Evolutionary conservation across 2,113 vertebrate genomes (phyloP).

Genomic region (human): DNA sequence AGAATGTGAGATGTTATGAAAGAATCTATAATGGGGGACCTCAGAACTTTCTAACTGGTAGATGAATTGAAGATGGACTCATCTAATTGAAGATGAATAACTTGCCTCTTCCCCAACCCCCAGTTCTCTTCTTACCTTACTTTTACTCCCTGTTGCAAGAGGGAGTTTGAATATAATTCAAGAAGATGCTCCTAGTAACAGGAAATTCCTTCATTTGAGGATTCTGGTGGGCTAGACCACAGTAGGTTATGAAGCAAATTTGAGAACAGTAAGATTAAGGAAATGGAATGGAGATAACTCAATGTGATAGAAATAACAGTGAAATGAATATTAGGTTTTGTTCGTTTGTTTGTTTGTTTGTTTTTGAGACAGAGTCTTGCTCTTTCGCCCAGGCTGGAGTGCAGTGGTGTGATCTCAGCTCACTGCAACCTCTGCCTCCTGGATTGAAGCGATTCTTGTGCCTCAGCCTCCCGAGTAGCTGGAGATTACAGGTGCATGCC

Average conservation of each 20-base stretch:
- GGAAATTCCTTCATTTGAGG: constrained; percentile 18
- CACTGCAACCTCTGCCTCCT: too few species aligned
- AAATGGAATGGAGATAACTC: neutral
- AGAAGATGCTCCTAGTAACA: neutral
- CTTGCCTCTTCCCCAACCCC: too few species aligned
- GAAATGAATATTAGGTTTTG: neutral
- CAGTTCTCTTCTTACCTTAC: neutral
- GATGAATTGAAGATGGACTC: neutral
- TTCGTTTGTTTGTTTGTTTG: too few species aligned
- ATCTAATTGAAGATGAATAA: neutral
- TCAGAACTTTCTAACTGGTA: neutral
- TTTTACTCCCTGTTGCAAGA: neutral
- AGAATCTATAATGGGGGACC: neutral
- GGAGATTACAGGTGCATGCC: too few species aligned
- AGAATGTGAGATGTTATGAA: neutral
- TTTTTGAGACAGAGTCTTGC: too few species aligned
- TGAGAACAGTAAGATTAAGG: neutral
- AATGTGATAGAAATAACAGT: neutral
- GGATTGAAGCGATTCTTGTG: too few species aligned
- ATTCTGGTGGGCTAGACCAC: neutral
- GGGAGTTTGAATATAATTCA: neutral
- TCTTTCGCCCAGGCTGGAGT: too few species aligned
- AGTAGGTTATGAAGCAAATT: constrained; percentile 30
- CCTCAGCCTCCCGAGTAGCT: too few species aligned
- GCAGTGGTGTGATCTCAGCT: too few species aligned